phyloP scores from a whole-genome alignment of 2,113 vertebrate species.

The Bubalus kerabau region DNA sequence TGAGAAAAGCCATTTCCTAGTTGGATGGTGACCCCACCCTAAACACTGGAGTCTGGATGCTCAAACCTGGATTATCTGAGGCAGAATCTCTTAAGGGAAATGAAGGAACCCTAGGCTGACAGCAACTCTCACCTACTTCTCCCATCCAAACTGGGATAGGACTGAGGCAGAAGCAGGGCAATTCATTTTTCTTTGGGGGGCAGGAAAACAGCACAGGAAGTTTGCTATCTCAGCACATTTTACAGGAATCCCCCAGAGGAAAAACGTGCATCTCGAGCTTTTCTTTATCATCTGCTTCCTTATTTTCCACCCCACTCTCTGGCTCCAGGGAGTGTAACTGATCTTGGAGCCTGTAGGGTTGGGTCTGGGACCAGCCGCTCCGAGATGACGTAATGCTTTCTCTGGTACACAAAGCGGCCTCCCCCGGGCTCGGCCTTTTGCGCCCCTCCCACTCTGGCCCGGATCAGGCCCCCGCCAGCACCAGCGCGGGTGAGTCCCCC shows the following conservation, averaged over 20 bases:
- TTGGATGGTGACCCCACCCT: not conserved
- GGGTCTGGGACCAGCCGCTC: slow-evolving; percentile 9
- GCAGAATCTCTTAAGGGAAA: not conserved
- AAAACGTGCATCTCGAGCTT: not conserved
- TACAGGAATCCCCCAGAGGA: not conserved
- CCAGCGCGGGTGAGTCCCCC: slow-evolving; percentile 19
- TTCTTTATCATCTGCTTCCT: not conserved
- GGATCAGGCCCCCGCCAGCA: not conserved
- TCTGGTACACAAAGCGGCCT: slow-evolving; percentile 70
- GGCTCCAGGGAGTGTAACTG: not conserved
- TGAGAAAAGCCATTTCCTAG: not conserved
- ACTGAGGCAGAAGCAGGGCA: not conserved
- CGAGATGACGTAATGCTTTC: slow-evolving; percentile 72
- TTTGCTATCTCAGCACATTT: not conserved
- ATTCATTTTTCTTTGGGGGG: not conserved
- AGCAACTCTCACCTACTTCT: too few species aligned
- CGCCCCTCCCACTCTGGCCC: slow-evolving; percentile 54
- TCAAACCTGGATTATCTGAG: not conserved
- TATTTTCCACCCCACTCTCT: slow-evolving; percentile 22
- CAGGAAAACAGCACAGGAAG: not conserved
- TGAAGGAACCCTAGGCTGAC: too few species aligned
- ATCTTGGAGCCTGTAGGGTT: not conserved
- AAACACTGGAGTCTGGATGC: not conserved
- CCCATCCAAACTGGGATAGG: not conserved
- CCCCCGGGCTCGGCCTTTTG: slow-evolving; percentile 36